Evolutionary conservation across 2,113 vertebrate species (phyloP), one percentile per base, ranked within the genome.

Genomic region (Ellobius talpinus): DNA sequence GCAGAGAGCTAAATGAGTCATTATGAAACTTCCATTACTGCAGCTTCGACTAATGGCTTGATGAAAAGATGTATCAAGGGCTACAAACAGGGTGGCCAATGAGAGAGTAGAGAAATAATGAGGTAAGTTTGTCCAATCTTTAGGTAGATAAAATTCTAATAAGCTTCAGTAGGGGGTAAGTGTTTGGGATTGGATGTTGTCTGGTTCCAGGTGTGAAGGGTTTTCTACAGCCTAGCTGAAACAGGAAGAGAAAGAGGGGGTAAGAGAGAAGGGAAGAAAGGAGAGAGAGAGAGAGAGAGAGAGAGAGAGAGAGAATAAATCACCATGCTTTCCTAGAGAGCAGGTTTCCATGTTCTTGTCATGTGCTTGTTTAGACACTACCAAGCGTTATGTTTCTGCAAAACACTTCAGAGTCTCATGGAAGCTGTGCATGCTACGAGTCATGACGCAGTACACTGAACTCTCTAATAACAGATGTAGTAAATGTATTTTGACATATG

Each of bases 381-480:
- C 73, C 97, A 96, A 97, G 95, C 96, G 92, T 97, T 97, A 97
- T 97, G 97, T 98, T 96, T 97, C 95, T 86, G 93, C 96, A 96
- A 98, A 98, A 98, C 97, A 98, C 95, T 97, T 98, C 97, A 98
- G 95, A 97, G 96, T 73, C 92, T 97, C 96, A 97, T 89, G 84
- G 97, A 97, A 98, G 95, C 87, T 97, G 93, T 97, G 94, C 96
- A 97, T 96, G 97, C 91, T n/a, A 36, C 1, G 39, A 97, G 94
- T 97, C 95, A 88, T 94, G 94, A 97, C 92, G 70, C 95, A 95
- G 84, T 93, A 97, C 97, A 96, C 76, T 0, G 92, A 82, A 89
- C 70, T 77, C 58, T 78, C 90, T 98, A 92, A 96, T 96, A 96
- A 97, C 85, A 91, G 92, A 76, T 52, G 58, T 93, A 95, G 68